phyloP scores from a whole-genome alignment of 2,113 vertebrate species.

The Zootoca vivipara region DNA sequence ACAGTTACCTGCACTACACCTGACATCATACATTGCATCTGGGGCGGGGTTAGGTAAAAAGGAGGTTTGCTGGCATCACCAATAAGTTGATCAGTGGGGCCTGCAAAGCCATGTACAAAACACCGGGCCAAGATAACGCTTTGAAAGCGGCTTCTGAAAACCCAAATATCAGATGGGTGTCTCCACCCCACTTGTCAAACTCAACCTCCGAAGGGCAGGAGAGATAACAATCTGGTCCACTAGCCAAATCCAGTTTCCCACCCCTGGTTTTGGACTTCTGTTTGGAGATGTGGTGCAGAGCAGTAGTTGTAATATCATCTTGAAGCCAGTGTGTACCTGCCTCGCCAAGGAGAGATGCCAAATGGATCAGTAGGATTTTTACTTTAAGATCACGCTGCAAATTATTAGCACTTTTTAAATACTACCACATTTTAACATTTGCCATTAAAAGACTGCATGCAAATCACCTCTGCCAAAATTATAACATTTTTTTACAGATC shows the following conservation, averaged over 20 bases:
- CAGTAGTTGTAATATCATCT: neutral
- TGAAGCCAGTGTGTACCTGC: neutral
- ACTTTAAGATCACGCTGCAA: neutral
- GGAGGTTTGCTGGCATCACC: too few species aligned
- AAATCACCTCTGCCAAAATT: neutral
- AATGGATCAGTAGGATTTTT: neutral
- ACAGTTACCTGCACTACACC: too few species aligned
- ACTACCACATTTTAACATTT: neutral
- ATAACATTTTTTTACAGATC: constrained; percentile 76
- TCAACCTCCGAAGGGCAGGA: too few species aligned
- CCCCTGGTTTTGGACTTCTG: neutral
- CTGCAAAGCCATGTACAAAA: too few species aligned
- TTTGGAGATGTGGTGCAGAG: too few species aligned
- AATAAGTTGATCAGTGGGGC: too few species aligned
- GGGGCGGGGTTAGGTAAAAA: too few species aligned
- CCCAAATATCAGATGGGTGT: too few species aligned
- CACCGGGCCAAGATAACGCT: too few species aligned
- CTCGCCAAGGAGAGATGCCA: neutral
- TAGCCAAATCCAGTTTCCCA: neutral
- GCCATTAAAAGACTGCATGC: neutral
- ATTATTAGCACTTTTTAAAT: neutral
- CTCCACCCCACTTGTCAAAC: too few species aligned
- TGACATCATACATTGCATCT: too few species aligned
- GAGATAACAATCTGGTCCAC: neutral
- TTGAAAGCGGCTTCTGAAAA: too few species aligned